These are phyloP conservation scores for Philopotamus ludificatus DNA, from an alignment of 1,140 invertebrate species.

Conservation along the genomic window DNA sequence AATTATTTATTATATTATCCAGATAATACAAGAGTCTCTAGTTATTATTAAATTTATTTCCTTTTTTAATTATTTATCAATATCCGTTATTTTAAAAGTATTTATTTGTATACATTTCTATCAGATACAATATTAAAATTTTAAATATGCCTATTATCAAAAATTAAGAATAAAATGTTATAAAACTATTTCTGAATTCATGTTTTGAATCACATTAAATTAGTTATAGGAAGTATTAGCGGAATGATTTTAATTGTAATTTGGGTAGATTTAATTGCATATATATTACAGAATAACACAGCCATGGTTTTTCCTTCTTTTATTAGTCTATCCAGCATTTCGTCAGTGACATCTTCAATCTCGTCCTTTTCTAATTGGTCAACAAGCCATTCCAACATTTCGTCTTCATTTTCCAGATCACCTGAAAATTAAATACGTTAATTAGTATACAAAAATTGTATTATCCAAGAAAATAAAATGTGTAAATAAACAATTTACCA, in stretches of 20 bases:
- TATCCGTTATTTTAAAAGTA: background rate
- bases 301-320: constrained; percentile 86
- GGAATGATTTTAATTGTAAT: constrained; percentile 9
- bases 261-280: background rate
- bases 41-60: constrained; percentile 3
- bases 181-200: too few species aligned
- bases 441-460: too few species aligned
- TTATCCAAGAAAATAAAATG: too few species aligned
- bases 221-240: constrained; percentile 19
- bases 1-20: constrained; percentile 28
- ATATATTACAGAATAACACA: constrained; percentile 84
- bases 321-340: constrained; percentile 87
- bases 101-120: background rate
- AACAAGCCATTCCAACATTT: constrained; percentile 85
- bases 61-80: background rate
- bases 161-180: too few species aligned
- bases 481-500: constrained; percentile 54
- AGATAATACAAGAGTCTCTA: constrained; percentile 4
- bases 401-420: constrained; percentile 87
- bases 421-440: constrained; percentile 60
- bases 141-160: too few species aligned
- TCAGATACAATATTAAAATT: too few species aligned
- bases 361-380: constrained; percentile 86
- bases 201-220: too few species aligned
- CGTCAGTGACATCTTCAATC: constrained; percentile 93